These are phyloP conservation scores for Tachina fera DNA, from an alignment of 2,888 invertebrate genomes.

Conservation along the genomic window DNA sequence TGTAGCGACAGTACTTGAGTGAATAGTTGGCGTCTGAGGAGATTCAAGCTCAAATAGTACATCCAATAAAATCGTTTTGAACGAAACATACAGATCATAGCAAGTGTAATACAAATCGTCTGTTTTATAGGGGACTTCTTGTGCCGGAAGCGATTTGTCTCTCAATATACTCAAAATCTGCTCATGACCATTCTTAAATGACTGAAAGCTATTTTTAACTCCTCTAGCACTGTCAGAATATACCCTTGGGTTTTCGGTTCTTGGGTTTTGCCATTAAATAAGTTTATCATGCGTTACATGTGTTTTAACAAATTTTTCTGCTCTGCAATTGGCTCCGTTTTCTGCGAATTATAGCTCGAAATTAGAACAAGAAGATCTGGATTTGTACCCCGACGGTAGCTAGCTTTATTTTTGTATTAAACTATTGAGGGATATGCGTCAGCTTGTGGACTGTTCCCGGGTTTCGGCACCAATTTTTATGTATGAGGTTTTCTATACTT, in stretches of 20 bases:
- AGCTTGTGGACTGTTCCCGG: slow-evolving; percentile 19
- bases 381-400: background rate
- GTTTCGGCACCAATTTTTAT: slow-evolving; percentile 49
- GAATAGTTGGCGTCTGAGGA: no score
- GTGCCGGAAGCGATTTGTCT: background rate
- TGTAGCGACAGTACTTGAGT: no score
- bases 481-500: slow-evolving; percentile 3
- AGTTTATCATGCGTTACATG: slow-evolving; percentile 5
- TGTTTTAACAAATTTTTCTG: slow-evolving; percentile 10
- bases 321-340: slow-evolving; percentile 31
- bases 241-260: background rate
- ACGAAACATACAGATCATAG: slow-evolving; percentile 34
- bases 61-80: slow-evolving; percentile 3
- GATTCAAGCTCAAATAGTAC: background rate
- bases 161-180: no score
- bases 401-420: background rate
- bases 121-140: background rate
- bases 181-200: slow-evolving; percentile 31
- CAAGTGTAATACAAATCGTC: background rate
- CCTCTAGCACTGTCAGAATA: slow-evolving; percentile 24
- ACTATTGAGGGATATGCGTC: background rate
- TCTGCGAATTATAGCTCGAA: background rate
- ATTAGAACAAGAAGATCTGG: background rate
- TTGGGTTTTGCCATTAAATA: background rate
- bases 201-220: slow-evolving; percentile 25